Evolutionary conservation across 2,113 vertebrate genomes (phyloP), one percentile per base, ranked within the genome.

Genomic region (Phrynosoma platyrhinos): DNA sequence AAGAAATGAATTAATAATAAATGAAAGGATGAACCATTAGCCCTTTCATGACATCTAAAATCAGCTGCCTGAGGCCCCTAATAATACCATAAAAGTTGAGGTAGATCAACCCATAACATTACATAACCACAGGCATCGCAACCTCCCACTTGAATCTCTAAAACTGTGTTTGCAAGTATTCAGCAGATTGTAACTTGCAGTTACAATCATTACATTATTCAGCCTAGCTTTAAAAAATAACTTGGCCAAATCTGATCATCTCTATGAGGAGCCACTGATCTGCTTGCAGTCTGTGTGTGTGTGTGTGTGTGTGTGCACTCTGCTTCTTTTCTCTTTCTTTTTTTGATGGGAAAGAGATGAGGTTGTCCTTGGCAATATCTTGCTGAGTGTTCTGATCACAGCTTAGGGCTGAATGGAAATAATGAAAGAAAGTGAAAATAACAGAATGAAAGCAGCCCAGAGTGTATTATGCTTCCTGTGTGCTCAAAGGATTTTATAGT

Each of bases 401-500:
- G 78, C 69, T 82, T 82, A 86, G 40, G 42, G 79, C 84, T 69
- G 69, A 30, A 62, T 75, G 30, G 21, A 76, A 82, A 82, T 75
- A 86, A 86, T 85, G 81, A 85, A 82, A 89, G 84, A 55, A 69
- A 77, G 68, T 69, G 79, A 66, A 69, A 81, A n/a, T 84, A 76
- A 74, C 75, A 76, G 87, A 71, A 78, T 79, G 79, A 66, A 90
- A 80, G 66, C 83, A 81, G 80, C 76, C 32, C 79, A 76, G 74
- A 68, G 78, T 79, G 71, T 72, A 74, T 82, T 81, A 79, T 55
- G 74, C 81, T 84, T 68, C 72, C 52, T 85, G 71, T 89, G 88
- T 42, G 83, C 87, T 91, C 88, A 89, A 83, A 81, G 81, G 87
- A 58, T 78, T 89, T 76, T 80, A 87, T 87, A 84, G 13, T 87